phyloP scores from a whole-genome alignment of 2,113 vertebrate genomes.

The Bucco capensis region DNA sequence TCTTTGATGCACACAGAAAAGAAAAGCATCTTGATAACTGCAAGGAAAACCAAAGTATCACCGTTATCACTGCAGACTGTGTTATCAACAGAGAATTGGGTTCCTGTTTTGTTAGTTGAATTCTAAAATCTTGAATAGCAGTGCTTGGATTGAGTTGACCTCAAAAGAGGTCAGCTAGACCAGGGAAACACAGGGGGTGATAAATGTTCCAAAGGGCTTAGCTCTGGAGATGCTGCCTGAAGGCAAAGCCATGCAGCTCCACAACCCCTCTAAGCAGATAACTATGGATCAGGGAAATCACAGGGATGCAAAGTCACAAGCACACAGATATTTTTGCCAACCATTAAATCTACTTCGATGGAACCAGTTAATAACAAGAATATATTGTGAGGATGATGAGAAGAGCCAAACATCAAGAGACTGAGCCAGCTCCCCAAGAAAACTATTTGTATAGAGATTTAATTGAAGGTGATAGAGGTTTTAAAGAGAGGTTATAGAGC shows the following conservation, averaged over 20 bases:
- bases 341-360: neutral
- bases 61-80: slow-evolving; percentile 1
- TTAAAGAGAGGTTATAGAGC: neutral
- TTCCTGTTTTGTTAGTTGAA: neutral
- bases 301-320: neutral
- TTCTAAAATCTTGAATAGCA: neutral
- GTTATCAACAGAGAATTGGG: neutral
- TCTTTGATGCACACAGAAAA: slow-evolving; percentile 15
- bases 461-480: neutral
- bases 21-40: slow-evolving; percentile 22
- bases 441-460: neutral
- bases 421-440: neutral
- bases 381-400: neutral
- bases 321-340: neutral
- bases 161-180: neutral
- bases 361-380: neutral
- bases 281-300: neutral
- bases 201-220: neutral
- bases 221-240: neutral
- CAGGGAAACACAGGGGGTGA: neutral
- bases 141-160: slow-evolving; percentile 13
- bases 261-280: neutral
- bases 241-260: neutral
- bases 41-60: neutral
- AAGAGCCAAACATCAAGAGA: neutral